phyloP scores from a whole-genome alignment of 2,888 invertebrate species.

The Netelia virgata region DNA sequence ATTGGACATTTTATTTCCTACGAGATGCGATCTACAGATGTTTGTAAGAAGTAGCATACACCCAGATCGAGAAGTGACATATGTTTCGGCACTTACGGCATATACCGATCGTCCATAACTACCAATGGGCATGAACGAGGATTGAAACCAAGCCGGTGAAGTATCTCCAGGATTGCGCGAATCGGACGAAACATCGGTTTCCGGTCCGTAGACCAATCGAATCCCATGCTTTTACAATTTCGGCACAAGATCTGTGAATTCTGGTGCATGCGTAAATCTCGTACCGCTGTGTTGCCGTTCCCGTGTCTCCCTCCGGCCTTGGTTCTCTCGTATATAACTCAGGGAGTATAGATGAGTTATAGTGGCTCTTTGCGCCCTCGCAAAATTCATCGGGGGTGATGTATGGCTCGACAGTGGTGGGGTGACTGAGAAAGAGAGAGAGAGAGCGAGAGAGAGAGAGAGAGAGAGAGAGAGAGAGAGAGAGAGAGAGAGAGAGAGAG shows the following conservation, averaged over 20 bases:
- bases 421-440: slow-evolving; percentile 74
- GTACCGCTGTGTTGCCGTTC: slow-evolving; percentile 47
- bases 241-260: neutral
- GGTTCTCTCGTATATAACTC: slow-evolving; percentile 72
- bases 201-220: slow-evolving; percentile 60
- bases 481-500: slow-evolving; percentile 32
- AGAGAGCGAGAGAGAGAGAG: slow-evolving; percentile 8
- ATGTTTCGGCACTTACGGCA: slow-evolving; percentile 26
- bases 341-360: slow-evolving; percentile 83
- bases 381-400: slow-evolving; percentile 80
- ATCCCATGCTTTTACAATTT: slow-evolving; percentile 54
- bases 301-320: slow-evolving; percentile 41
- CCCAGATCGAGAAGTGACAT: slow-evolving; percentile 34
- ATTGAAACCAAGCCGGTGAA: slow-evolving; percentile 26
- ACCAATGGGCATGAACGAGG: neutral
- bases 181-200: slow-evolving; percentile 59
- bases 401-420: slow-evolving; percentile 78
- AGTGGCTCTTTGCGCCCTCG: slow-evolving; percentile 81
- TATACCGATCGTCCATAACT: slow-evolving; percentile 24
- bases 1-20: neutral
- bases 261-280: slow-evolving; percentile 49
- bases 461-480: slow-evolving; percentile 22
- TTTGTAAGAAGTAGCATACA: slow-evolving; percentile 32
- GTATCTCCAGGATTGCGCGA: slow-evolving; percentile 39
- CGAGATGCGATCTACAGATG: neutral